Evolutionary conservation across 2,888 invertebrate species (phyloP).

Genomic region (Caenorhabditis auriculariae): DNA sequence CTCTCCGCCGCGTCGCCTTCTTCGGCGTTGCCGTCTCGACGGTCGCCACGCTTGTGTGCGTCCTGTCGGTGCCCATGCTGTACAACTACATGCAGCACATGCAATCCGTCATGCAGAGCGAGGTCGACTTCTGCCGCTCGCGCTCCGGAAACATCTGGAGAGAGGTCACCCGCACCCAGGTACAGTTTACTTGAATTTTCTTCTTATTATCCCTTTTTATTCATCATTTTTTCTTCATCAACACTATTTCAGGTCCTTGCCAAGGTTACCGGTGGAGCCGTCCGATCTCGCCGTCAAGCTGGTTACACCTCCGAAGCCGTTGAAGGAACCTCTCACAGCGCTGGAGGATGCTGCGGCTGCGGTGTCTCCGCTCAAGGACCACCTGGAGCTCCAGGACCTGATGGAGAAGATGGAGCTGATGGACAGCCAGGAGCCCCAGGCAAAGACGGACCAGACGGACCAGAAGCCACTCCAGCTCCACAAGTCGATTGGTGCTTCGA

Average conservation of each 20-base stretch:
- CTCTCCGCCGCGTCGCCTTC: conserved; percentile 52
- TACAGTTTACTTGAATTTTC: conserved; percentile 1
- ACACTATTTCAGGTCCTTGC: conserved; percentile 27
- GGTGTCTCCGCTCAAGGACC: conserved; percentile 43
- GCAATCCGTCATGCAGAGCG: conserved; percentile 54
- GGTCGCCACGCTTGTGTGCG: conserved; percentile 50
- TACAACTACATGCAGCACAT: conserved; percentile 61
- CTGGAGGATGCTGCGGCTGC: conserved; percentile 49
- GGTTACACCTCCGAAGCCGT: conserved; percentile 40
- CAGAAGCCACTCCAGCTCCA: conserved; percentile 49
- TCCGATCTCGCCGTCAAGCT: conserved; percentile 41
- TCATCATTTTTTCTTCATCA: neutral
- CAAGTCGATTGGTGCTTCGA: conserved; percentile 46
- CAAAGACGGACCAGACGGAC: conserved; percentile 52
- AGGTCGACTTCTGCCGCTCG: conserved; percentile 55
- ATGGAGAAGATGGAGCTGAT: conserved; percentile 43
- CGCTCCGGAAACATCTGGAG: conserved; percentile 55
- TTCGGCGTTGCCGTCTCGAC: conserved; percentile 52
- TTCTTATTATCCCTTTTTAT: neutral
- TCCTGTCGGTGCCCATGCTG: conserved; percentile 55
- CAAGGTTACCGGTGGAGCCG: conserved; percentile 42
- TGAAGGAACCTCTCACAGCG: conserved; percentile 21
- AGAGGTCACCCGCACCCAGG: conserved; percentile 53
- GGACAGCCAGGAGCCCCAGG: conserved; percentile 48
- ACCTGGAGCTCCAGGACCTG: conserved; percentile 41